Evolutionary conservation across 2,888 invertebrate genomes (phyloP), one percentile per base, ranked within the genome.

Genomic region (Noctua janthina): DNA sequence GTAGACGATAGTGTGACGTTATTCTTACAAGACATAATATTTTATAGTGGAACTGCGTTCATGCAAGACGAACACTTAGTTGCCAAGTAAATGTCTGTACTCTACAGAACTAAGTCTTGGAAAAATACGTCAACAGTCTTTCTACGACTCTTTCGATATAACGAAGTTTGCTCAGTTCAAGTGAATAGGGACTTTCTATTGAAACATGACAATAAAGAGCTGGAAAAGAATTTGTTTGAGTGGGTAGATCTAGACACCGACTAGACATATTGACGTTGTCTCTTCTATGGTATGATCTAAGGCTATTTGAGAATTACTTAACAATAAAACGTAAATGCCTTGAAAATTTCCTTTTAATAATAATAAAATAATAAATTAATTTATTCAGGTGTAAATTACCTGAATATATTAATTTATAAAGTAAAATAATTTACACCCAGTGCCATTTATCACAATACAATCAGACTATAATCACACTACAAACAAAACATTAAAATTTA

Each of bases 141-240:
- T 39, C 54, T 46, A 69, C 46, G 29, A 62, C n/a, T 62, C n/a
- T 23, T 68, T 43, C 59, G 59, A 23, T 68, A 46, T 23, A 77
- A 67, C 49, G 8, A 68, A 68, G 59, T 79, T 82, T 82, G 46
- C 74, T 73, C 13, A 39, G 49, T 74, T 56, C 35, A 66, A 79
- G 13, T 66, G 49, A 81, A 80, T 56, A 56, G 29, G 49, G 66
- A 82, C 3, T 64, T 82, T 15, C 20, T n/a, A 82, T 54, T 64
- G n/a, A 46, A 64, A 74, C 35, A 23, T 54, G 54, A 54, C 35
- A 74, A 17, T 74, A 49, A 49, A 74, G 23, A 66, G 39, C 39
- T 29, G n/a, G 62, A 66, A 82, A 66, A 39, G 35, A 72, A 54
- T 23, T 64, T 69, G 8, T 39, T 69, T 39, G 69, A 56, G n/a